Percentiles rank a stretch among this genome's conserved stretches.
These are phyloP conservation scores for Hirtodrosophila histrioides DNA, from an alignment of 2,888 invertebrate genomes.

Conservation along the genomic window DNA sequence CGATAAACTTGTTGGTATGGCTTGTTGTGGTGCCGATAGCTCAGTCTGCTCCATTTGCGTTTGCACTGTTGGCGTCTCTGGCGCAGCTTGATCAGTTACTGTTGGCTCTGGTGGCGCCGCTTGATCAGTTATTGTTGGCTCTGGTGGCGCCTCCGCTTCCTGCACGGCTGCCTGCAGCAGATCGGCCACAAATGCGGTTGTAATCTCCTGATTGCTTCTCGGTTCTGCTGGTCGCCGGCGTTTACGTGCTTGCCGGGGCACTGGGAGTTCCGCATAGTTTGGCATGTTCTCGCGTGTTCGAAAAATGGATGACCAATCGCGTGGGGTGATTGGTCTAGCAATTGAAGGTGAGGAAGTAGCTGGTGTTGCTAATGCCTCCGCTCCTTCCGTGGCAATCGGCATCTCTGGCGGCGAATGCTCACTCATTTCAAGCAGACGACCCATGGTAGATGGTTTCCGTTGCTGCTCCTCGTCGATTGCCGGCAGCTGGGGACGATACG, in stretches of 20 bases:
- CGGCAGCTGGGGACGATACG: slow-evolving; percentile 36
- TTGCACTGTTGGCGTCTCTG: too few species aligned
- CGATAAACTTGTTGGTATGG: too few species aligned
- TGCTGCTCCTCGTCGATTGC: slow-evolving; percentile 52
- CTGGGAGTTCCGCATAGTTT: slow-evolving; percentile 12
- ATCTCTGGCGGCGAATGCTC: slow-evolving; percentile 1
- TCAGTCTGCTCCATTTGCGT: too few species aligned
- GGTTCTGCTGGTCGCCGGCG: slow-evolving; percentile 1
- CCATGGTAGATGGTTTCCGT: slow-evolving; percentile 20
- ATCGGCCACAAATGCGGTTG: slow-evolving; percentile 31
- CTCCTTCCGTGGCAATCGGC: background rate
- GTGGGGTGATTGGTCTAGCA: background rate
- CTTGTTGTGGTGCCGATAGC: too few species aligned
- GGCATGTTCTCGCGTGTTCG: slow-evolving; percentile 21
- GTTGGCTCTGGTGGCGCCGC: background rate
- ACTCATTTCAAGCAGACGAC: slow-evolving; percentile 34
- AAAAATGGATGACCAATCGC: slow-evolving; percentile 45
- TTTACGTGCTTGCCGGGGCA: background rate
- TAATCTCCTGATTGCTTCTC: slow-evolving; percentile 21
- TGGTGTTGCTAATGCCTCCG: background rate
- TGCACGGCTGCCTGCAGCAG: slow-evolving; percentile 22
- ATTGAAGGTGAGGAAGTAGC: background rate
- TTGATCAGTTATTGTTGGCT: too few species aligned
- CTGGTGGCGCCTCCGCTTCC: background rate
- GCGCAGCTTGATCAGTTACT: too few species aligned